These are phyloP conservation scores for Cybosia mesomella DNA, from an alignment of 2,888 invertebrate genomes.

Conservation along the genomic window DNA sequence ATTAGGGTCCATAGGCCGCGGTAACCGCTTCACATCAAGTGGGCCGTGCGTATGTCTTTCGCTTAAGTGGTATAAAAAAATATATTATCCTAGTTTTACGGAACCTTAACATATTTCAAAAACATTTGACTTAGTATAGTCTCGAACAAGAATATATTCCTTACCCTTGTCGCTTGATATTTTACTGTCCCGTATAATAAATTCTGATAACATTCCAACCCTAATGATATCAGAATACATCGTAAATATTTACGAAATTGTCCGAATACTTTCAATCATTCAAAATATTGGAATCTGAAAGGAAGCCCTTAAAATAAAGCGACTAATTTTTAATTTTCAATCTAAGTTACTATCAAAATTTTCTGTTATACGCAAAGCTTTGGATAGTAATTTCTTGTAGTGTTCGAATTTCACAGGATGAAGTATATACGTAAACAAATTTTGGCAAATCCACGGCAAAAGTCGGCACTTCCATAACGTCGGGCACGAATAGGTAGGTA, in stretches of 20 bases:
- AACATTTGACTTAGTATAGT: conserved; percentile 6
- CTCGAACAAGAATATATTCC: conserved; percentile 9
- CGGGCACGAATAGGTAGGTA: not conserved
- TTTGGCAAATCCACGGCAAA: not conserved
- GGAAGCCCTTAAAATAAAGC: conserved; percentile 1
- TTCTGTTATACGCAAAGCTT: too few relatives aligned
- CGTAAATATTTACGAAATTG: conserved; percentile 15
- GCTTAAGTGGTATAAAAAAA: too few relatives aligned
- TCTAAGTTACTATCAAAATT: too few relatives aligned
- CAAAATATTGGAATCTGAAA: not conserved
- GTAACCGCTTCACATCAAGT: too few relatives aligned
- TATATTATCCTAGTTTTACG: too few relatives aligned
- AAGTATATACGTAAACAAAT: too few relatives aligned
- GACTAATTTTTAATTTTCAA: too few relatives aligned
- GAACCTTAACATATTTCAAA: not conserved
- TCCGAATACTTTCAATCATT: conserved; percentile 13
- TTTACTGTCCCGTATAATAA: conserved; percentile 14
- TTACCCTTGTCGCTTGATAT: conserved; percentile 17
- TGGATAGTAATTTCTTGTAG: too few relatives aligned
- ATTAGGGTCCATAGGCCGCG: too few relatives aligned
- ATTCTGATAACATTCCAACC: conserved; percentile 11
- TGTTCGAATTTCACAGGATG: too few relatives aligned
- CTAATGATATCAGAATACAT: conserved; percentile 7
- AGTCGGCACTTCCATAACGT: not conserved
- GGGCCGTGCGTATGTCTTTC: too few relatives aligned